Conservation (phyloP, 2,113 vertebrate genomes). For the Podarcis raffonei region DNA sequence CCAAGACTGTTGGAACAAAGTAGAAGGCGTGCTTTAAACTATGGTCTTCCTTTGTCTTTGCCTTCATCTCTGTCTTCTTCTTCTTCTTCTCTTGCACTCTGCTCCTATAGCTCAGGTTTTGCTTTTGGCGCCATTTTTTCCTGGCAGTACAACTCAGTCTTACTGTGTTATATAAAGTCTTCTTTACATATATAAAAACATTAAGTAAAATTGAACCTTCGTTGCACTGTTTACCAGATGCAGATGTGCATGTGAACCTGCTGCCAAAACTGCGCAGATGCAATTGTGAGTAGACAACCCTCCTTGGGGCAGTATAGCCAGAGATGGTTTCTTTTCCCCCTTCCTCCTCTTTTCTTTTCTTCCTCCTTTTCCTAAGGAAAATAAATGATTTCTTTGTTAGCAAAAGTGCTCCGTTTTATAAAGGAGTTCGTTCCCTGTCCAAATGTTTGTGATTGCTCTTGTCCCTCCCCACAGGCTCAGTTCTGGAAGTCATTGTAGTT, state of each 20-base stretch:
- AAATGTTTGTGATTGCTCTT: constrained; percentile 43
- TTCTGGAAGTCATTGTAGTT: constrained; percentile 28
- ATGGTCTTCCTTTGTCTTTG: neutral
- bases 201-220: constrained; percentile 5
- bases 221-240: constrained; percentile 42
- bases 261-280: constrained; percentile 36
- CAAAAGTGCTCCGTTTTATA: constrained; percentile 46
- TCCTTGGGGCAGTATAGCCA: constrained; percentile 30
- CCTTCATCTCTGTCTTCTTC: no score
- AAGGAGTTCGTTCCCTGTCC: constrained; percentile 40
- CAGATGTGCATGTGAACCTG: constrained; percentile 53
- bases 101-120: neutral
- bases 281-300: neutral
- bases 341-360: constrained; percentile 12
- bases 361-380: constrained; percentile 59
- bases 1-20: neutral
- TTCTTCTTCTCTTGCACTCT: neutral
- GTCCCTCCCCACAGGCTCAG: constrained; percentile 46
- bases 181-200: neutral
- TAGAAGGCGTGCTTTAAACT: neutral
- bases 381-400: constrained; percentile 53
- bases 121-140: neutral
- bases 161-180: constrained; percentile 25
- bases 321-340: neutral
- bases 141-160: neutral